These are phyloP conservation scores for Echinops telfairi DNA, from an alignment of 2,113 vertebrate genomes.

Conservation along the genomic window DNA sequence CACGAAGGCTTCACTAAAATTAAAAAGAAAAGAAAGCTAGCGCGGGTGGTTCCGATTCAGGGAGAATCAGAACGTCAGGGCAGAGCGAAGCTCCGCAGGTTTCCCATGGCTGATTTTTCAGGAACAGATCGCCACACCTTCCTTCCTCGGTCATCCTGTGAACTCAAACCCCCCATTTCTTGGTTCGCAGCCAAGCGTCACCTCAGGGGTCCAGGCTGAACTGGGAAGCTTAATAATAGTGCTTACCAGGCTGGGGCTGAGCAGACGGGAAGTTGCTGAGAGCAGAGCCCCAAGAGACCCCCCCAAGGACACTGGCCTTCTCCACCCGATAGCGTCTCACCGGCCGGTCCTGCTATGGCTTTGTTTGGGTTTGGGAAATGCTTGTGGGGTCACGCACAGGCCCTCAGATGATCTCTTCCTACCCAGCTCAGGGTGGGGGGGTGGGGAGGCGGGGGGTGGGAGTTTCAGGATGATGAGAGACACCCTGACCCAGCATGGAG, in stretches of 20 bases:
- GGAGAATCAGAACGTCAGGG: too few species aligned
- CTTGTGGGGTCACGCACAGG: not conserved
- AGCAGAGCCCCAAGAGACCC: not conserved
- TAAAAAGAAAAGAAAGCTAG: not conserved
- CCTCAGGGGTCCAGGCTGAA: not conserved
- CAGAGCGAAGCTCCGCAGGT: not conserved
- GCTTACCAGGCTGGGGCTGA: rapidly evolving
- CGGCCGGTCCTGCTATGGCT: too few species aligned
- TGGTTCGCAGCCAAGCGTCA: not conserved
- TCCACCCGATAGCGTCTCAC: rapidly evolving
- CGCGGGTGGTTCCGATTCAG: not conserved
- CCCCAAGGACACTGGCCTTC: not conserved
- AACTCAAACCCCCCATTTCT: not conserved
- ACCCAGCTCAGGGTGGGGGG: not conserved
- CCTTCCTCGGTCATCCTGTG: not conserved
- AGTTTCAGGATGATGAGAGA: not conserved
- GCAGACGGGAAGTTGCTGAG: not conserved
- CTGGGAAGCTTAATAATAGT: not conserved
- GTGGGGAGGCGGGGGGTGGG: not conserved
- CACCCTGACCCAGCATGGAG: not conserved
- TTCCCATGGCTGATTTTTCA: not conserved
- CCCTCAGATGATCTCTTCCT: not conserved
- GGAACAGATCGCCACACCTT: not conserved
- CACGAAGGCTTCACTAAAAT: too few species aligned
- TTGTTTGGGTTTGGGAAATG: not conserved